A percentile compares a stretch with the other conserved stretches of the same genome.
phyloP scores from a whole-genome alignment of 2,888 invertebrate genomes.

The Melieria omissa region DNA sequence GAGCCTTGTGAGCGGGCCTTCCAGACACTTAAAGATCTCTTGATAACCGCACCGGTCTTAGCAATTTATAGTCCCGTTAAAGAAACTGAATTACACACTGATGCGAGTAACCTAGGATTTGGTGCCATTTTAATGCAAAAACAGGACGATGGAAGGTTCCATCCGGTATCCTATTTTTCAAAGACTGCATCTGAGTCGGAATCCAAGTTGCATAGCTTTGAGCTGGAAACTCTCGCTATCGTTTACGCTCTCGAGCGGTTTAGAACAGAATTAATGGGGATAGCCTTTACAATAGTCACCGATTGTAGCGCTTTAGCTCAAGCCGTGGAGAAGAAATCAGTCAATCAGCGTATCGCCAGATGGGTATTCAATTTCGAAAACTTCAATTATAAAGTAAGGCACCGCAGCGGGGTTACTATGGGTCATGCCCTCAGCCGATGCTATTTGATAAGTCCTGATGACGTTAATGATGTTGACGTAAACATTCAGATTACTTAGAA shows the following conservation, averaged over 20 bases:
- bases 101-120: constrained; percentile 33
- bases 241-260: constrained; percentile 43
- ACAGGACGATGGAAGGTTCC: constrained; percentile 34
- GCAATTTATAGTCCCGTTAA: constrained; percentile 26
- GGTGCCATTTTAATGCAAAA: constrained; percentile 31
- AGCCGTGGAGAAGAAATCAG: constrained; percentile 33
- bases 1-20: background rate
- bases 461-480: background rate
- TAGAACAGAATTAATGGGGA: constrained; percentile 36
- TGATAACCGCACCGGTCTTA: constrained; percentile 11
- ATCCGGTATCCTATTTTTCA: constrained; percentile 33
- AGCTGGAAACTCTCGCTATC: constrained; percentile 51
- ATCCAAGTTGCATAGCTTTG: constrained; percentile 54
- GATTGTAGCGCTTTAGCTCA: constrained; percentile 37
- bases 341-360: constrained; percentile 38
- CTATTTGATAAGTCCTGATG: background rate
- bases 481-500: background rate
- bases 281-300: constrained; percentile 38
- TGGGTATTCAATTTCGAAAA: constrained; percentile 37
- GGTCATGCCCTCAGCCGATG: background rate
- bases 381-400: constrained; percentile 24
- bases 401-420: background rate
- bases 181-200: constrained; percentile 21
- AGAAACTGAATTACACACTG: constrained; percentile 32
- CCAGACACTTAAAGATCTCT: background rate